Evolutionary conservation across 2,113 vertebrate species (phyloP).

Genomic region (Cacatua alba): DNA sequence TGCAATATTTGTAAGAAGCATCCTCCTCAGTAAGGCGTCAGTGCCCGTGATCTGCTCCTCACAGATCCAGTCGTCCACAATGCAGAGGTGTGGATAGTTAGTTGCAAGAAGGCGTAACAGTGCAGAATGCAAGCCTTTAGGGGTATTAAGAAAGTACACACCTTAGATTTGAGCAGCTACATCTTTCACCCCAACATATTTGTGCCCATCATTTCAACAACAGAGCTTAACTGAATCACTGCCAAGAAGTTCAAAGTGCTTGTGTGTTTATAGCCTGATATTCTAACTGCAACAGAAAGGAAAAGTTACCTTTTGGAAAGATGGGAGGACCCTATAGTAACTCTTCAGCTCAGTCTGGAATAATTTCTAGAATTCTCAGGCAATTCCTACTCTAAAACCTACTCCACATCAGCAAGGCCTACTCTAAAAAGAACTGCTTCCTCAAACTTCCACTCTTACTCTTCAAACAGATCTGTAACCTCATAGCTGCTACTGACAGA

Average conservation of each 20-base stretch:
- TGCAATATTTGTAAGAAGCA: conserved; percentile 88
- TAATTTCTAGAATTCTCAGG: not conserved
- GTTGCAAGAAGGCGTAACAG: conserved; percentile 94
- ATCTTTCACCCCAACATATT: not conserved
- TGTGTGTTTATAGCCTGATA: not conserved
- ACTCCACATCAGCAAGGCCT: not conserved
- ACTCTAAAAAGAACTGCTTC: not conserved
- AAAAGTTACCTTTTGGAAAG: not conserved
- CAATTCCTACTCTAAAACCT: not conserved
- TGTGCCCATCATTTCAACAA: not conserved
- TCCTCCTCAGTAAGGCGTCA: conserved; percentile 87
- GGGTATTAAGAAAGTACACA: not conserved
- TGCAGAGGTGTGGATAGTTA: conserved; percentile 96
- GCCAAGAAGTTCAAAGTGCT: not conserved
- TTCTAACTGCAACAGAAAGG: not conserved
- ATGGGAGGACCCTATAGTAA: not conserved
- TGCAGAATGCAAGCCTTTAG: conserved; percentile 91
- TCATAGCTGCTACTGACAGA: not conserved
- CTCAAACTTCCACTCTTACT: not conserved
- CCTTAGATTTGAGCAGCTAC: not conserved
- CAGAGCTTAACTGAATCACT: not conserved
- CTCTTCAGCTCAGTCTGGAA: not conserved
- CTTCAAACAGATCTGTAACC: not conserved
- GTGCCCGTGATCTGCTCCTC: conserved; percentile 97
- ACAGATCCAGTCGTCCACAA: conserved; percentile 98